These are phyloP conservation scores for Zophobas atratus DNA, from an alignment of 1,140 invertebrate genomes.

Conservation along the genomic window DNA sequence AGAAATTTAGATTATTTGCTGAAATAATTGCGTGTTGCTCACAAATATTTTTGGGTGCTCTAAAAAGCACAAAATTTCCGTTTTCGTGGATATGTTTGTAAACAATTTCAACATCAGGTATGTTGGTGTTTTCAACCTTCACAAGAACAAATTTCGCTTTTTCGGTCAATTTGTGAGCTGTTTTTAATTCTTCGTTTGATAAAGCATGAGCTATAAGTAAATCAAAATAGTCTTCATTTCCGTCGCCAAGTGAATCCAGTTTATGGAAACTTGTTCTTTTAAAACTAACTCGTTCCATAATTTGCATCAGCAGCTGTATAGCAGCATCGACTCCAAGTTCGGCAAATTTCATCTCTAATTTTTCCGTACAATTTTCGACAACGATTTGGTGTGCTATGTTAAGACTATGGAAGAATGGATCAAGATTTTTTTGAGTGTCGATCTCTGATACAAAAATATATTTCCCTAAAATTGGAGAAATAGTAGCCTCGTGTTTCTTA, in stretches of 20 bases:
- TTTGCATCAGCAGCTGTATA: not conserved
- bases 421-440: conserved; percentile 74
- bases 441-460: conserved; percentile 87
- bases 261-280: conserved; percentile 9
- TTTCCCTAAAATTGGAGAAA: conserved; percentile 79
- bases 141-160: conserved; percentile 83
- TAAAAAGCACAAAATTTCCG: conserved; percentile 76
- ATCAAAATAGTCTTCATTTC: not conserved
- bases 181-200: no score
- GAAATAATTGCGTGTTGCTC: conserved; percentile 71
- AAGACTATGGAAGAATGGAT: conserved; percentile 75
- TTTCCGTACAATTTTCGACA: conserved; percentile 83
- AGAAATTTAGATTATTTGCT: conserved; percentile 79
- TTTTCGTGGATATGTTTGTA: conserved; percentile 73
- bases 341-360: conserved; percentile 81
- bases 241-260: not conserved
- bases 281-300: not conserved
- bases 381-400: conserved; percentile 79
- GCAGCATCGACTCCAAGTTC: conserved; percentile 74
- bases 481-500: conserved; percentile 72
- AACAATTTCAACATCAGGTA: conserved; percentile 69
- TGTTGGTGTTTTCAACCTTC: conserved; percentile 76
- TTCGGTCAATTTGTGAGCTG: no score
- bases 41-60: conserved; percentile 68
- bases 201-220: no score